Percentiles rank a stretch among this genome's conserved stretches.
These are phyloP conservation scores for Drosophila colorata DNA, from an alignment of 2,888 invertebrate genomes.

Conservation along the genomic window DNA sequence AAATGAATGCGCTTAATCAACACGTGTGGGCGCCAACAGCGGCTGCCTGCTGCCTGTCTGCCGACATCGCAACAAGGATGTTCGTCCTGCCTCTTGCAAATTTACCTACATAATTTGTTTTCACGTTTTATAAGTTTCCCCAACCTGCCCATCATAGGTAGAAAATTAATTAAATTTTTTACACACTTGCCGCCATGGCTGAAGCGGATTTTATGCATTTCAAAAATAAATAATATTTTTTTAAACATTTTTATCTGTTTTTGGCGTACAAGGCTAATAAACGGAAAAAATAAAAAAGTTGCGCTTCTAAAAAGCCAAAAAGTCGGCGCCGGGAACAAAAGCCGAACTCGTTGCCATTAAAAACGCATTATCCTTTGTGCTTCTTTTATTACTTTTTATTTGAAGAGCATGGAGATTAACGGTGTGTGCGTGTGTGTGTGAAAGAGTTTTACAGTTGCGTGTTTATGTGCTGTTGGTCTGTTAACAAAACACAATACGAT, in stretches of 20 bases:
- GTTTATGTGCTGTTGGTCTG: slow-evolving; percentile 70
- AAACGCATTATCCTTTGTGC: slow-evolving; percentile 79
- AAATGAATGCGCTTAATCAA: slow-evolving; percentile 80
- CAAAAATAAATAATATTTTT: slow-evolving; percentile 67
- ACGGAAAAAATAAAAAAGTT: slow-evolving; percentile 42
- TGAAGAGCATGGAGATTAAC: slow-evolving; percentile 65
- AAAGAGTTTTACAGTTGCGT: slow-evolving; percentile 53
- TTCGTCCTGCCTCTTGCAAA: slow-evolving; percentile 18
- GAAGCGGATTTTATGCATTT: slow-evolving; percentile 42
- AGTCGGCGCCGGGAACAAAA: slow-evolving; percentile 54
- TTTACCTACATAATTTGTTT: slow-evolving; percentile 51
- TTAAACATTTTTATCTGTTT: slow-evolving; percentile 65
- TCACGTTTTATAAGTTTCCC: slow-evolving; percentile 46
- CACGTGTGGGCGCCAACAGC: slow-evolving; percentile 47
- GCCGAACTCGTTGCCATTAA: slow-evolving; percentile 77
- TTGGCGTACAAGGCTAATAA: slow-evolving; percentile 46
- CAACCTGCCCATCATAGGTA: slow-evolving; percentile 12
- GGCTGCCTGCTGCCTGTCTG: slow-evolving; percentile 7
- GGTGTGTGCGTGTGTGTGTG: slow-evolving; percentile 15
- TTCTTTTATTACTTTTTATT: slow-evolving; percentile 78
- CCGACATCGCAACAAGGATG: slow-evolving; percentile 21
- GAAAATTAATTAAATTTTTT: slow-evolving; percentile 70
- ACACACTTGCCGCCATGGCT: slow-evolving; percentile 32
- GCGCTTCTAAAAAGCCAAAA: slow-evolving; percentile 54
- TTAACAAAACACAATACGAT: slow-evolving; percentile 65